Conservation (phyloP, 2,113 vertebrate genomes). For the Oreochromis tanganicae region DNA sequence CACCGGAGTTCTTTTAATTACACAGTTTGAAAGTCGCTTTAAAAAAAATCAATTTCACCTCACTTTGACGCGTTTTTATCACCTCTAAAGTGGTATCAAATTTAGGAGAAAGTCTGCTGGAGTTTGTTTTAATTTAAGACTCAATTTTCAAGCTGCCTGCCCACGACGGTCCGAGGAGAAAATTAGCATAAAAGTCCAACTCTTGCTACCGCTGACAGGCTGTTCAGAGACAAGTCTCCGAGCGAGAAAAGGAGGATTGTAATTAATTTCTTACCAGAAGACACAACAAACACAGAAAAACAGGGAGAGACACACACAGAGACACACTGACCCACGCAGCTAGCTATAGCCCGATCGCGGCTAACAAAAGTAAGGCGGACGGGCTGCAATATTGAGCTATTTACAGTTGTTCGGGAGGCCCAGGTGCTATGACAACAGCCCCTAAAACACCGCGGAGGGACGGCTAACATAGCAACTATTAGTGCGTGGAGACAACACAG, state of each 20-base stretch:
- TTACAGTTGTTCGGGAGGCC: conserved; percentile 67
- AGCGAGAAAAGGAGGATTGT: neutral
- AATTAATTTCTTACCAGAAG: conserved; percentile 2
- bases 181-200: conserved; percentile 24
- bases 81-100: neutral
- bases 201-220: neutral
- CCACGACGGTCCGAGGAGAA: neutral
- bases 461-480: conserved; percentile 65
- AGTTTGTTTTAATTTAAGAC: neutral
- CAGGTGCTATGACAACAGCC: conserved; percentile 68
- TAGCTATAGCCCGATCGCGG: conserved; percentile 53
- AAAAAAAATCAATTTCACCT: neutral
- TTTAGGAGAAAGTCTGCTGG: neutral
- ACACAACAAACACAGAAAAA: conserved; percentile 15
- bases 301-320: neutral
- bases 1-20: conserved; percentile 2
- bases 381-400: conserved; percentile 41
- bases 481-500: conserved; percentile 51
- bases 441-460: conserved; percentile 46
- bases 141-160: neutral
- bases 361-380: conserved; percentile 59
- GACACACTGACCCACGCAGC: conserved; percentile 51
- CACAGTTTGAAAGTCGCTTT: neutral
- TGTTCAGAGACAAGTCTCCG: neutral
- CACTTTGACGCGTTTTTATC: neutral